phyloP scores from a whole-genome alignment of 1,140 invertebrate species.

The Plectrocnemia conspersa region DNA sequence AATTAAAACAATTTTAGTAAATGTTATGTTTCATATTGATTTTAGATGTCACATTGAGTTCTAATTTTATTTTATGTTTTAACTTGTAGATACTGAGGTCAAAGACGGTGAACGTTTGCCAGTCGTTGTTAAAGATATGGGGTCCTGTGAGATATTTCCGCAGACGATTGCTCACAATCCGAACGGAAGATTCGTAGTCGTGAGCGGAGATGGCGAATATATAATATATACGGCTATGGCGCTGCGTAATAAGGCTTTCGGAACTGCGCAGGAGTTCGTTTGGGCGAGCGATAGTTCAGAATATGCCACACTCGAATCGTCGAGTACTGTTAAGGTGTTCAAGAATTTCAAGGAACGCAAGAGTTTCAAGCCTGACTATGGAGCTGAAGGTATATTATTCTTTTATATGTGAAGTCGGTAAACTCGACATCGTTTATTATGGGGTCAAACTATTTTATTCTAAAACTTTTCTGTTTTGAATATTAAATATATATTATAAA shows the following conservation, averaged over 20 bases:
- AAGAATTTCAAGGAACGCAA: constrained; percentile 98
- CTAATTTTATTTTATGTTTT: not conserved
- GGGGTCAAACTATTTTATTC: constrained; percentile 12
- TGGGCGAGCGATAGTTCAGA: constrained; percentile 97
- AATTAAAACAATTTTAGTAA: no score
- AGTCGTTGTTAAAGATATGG: constrained; percentile 96
- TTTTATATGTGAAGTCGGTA: not conserved
- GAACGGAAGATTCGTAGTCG: constrained; percentile 97
- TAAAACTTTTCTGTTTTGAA: not conserved
- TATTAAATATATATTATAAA: not conserved
- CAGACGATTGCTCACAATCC: constrained; percentile 98
- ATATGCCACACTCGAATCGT: constrained; percentile 88
- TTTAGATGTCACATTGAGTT: no score
- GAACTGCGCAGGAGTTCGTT: constrained; percentile 96
- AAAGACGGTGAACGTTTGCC: constrained; percentile 92
- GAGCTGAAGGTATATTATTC: constrained; percentile 71
- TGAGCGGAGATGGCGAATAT: constrained; percentile 99
- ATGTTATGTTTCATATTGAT: no score
- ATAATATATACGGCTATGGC: constrained; percentile 99
- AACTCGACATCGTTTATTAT: no score
- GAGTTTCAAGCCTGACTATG: constrained; percentile 92
- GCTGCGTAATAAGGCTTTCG: constrained; percentile 96
- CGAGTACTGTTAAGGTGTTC: constrained; percentile 87
- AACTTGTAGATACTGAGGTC: constrained; percentile 57
- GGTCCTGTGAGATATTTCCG: constrained; percentile 98